These are phyloP conservation scores for Drosophila engyochracea DNA, from an alignment of 2,888 invertebrate species.

Conservation along the genomic window DNA sequence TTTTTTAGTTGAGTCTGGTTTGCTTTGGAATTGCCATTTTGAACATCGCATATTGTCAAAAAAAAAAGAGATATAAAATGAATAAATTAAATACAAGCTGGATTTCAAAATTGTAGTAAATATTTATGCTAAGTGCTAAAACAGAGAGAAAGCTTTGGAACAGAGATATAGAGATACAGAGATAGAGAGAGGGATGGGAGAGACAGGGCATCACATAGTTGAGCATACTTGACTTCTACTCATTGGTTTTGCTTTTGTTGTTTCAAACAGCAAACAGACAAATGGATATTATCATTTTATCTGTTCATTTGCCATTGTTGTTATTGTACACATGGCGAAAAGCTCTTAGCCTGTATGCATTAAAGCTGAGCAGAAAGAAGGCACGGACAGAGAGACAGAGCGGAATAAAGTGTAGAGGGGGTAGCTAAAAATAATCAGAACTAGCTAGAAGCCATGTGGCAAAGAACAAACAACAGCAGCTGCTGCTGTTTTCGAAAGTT, in stretches of 20 bases:
- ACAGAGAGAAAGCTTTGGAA: not conserved
- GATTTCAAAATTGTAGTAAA: not conserved
- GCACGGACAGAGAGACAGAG: not conserved
- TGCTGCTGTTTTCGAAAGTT: conserved; percentile 5
- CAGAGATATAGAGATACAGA: not conserved
- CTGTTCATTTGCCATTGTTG: conserved; percentile 61
- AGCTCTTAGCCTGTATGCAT: conserved; percentile 68
- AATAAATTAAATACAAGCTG: not conserved
- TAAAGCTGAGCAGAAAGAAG: conserved; percentile 32
- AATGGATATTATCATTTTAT: conserved; percentile 79
- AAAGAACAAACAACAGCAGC: conserved; percentile 41
- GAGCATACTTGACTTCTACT: not conserved
- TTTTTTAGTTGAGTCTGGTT: not conserved
- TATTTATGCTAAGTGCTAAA: not conserved
- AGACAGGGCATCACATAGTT: not conserved
- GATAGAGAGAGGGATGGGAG: rapidly evolving
- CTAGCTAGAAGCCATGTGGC: conserved; percentile 33
- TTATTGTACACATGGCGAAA: conserved; percentile 62
- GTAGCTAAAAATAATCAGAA: conserved; percentile 1
- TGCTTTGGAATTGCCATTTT: not conserved
- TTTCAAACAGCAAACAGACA: conserved; percentile 64
- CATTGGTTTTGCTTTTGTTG: conserved; percentile 19
- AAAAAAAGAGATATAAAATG: not conserved
- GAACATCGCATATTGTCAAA: not conserved
- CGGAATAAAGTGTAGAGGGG: not conserved